Conservation (phyloP, 2,888 invertebrate genomes). For the Cheilosia grossa region DNA sequence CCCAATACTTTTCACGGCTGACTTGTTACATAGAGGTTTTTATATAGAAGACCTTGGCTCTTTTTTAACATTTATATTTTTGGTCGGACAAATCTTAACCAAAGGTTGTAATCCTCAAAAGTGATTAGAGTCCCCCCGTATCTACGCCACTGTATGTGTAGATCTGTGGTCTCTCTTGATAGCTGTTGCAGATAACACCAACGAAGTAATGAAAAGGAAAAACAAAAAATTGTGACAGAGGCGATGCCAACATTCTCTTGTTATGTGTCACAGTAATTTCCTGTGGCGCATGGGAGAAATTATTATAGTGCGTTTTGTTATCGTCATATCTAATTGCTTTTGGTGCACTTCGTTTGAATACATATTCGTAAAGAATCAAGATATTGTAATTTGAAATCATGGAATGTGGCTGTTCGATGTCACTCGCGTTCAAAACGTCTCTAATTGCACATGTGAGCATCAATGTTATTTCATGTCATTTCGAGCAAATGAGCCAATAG, state of each 20-base stretch:
- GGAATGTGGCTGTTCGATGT: background rate
- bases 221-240: background rate
- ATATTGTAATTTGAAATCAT: background rate
- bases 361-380: constrained; percentile 10
- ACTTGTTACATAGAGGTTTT: too few relatives aligned
- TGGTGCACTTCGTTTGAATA: background rate
- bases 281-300: constrained; percentile 1
- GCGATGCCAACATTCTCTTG: constrained; percentile 26
- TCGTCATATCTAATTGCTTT: background rate
- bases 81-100: too few relatives aligned
- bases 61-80: too few relatives aligned
- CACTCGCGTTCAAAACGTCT: background rate
- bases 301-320: constrained; percentile 1
- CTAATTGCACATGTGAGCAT: background rate
- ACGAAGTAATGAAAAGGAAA: background rate
- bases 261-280: constrained; percentile 37
- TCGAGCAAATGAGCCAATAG: background rate
- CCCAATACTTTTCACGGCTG: too few relatives aligned
- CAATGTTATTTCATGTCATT: background rate
- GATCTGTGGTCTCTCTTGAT: background rate
- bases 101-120: background rate
- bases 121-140: background rate
- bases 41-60: too few relatives aligned
- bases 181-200: background rate
- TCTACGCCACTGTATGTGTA: background rate